phyloP scores from a whole-genome alignment of 1,140 invertebrate species.

The Diorhabda carinulata region DNA sequence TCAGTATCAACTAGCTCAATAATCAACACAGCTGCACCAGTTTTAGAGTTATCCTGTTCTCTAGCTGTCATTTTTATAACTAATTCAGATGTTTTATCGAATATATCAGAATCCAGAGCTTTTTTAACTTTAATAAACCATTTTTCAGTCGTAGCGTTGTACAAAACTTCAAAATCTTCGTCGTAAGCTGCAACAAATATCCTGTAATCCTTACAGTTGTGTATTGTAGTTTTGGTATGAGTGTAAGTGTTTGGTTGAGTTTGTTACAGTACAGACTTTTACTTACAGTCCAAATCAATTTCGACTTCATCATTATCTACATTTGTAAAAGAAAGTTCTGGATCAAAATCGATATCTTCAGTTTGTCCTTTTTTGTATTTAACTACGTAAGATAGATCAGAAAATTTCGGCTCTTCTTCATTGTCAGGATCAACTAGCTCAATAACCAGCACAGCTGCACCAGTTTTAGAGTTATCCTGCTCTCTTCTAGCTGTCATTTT shows the following conservation, averaged over 20 bases:
- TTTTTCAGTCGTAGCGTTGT: too few species aligned
- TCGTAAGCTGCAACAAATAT: too few species aligned
- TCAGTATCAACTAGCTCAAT: conserved; percentile 9
- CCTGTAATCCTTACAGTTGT: too few species aligned
- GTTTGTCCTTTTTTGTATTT: conserved; percentile 1
- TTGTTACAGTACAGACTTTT: too few species aligned
- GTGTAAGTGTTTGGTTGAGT: too few species aligned
- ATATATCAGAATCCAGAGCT: neutral
- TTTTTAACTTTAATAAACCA: too few species aligned
- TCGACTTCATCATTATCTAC: too few species aligned
- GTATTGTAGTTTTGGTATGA: too few species aligned
- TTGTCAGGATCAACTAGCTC: neutral
- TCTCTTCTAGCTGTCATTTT: conserved; percentile 21
- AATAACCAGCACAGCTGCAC: conserved; percentile 22
- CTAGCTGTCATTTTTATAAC: conserved; percentile 23
- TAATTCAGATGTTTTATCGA: conserved; percentile 11
- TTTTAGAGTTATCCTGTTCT: neutral
- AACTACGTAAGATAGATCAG: conserved; percentile 16
- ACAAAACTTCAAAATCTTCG: too few species aligned
- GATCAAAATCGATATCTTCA: neutral
- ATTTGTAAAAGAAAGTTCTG: too few species aligned
- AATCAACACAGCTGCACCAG: conserved; percentile 21
- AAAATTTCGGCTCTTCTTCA: conserved; percentile 8
- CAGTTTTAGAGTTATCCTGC: neutral
- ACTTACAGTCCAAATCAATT: too few species aligned